phyloP scores from a whole-genome alignment of 2,113 vertebrate species.

The Excalfactoria chinensis region DNA sequence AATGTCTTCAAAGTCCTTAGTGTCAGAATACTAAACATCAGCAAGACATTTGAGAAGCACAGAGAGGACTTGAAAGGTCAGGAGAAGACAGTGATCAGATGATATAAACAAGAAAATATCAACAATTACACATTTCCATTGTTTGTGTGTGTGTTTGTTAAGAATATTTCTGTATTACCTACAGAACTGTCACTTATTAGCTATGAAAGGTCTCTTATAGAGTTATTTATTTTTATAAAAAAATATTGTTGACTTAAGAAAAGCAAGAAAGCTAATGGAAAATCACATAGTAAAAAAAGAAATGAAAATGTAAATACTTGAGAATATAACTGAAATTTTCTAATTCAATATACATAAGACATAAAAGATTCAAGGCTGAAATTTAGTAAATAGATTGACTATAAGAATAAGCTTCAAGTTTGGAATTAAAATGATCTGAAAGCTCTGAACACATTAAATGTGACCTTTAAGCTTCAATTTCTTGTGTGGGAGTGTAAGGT shows the following conservation, averaged over 20 bases:
- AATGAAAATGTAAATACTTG: not conserved
- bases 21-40: not conserved
- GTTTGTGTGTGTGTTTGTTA: not conserved
- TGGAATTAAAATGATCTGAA: slow-evolving; percentile 43
- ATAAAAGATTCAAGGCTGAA: not conserved
- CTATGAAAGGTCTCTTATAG: not conserved
- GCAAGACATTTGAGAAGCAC: not conserved
- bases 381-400: slow-evolving; percentile 9
- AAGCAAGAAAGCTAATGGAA: not conserved
- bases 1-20: not conserved
- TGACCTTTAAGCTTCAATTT: slow-evolving; percentile 68
- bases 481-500: slow-evolving; percentile 3
- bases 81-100: not conserved
- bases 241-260: not conserved
- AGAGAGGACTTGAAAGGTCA: not conserved
- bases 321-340: not conserved
- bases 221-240: not conserved
- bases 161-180: not conserved
- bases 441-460: slow-evolving; percentile 61
- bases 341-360: not conserved
- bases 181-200: not conserved
- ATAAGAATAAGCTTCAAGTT: slow-evolving; percentile 1
- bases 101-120: not conserved
- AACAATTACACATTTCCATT: not conserved
- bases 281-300: not conserved